Evolutionary conservation across 2,797 vertebrate genomes (phyloP), one percentile per base, ranked within the genome.

Genomic region (Pseudochromis fuscus): DNA sequence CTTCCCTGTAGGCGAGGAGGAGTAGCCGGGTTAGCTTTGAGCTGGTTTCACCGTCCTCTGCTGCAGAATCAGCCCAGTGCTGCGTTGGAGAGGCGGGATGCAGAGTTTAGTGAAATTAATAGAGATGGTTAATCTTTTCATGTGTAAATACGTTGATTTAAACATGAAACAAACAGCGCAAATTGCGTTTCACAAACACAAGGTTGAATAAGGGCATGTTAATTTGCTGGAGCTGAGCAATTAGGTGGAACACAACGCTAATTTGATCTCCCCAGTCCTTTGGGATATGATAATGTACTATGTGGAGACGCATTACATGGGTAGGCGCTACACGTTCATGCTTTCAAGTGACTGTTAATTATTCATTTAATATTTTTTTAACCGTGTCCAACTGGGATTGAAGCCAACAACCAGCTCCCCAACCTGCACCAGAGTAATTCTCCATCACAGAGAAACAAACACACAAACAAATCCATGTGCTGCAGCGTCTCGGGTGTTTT

Each of bases 181-280:
- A 88, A 85, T 71, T 77, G 76, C 71, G 70, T 85, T 85, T 77
- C 76, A 75, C 81, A 86, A 91, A 90, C 76, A 89, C 74, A 67
- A 84, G 90, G 92, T 91, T 91, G 89, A 87, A 82, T 82, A 88
- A 87, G 91, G 91, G 86, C 87, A 76, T 16, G 78, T 80, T 92
- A 84, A 92, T 94, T 92, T 92, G 86, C 84, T 81, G 82, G 89
- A 81, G 66, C 87, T 42, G 83, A 88, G 91, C 93, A 93, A 94
- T 94, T 94, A 94, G 89, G 77, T 90, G 87, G 87, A 92, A 92
- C 90, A 91, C 73, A 78, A 73, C 64, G 71, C 77, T 88, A 91
- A 90, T 90, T 93, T 83, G 82, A 90, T 91, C 88, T 88, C 78
- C 60, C 37, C 11, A 8, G 60, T 90, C 92, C 88, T 84, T 27